phyloP scores from a whole-genome alignment of 2,113 vertebrate genomes.

The Mellivora capensis region DNA sequence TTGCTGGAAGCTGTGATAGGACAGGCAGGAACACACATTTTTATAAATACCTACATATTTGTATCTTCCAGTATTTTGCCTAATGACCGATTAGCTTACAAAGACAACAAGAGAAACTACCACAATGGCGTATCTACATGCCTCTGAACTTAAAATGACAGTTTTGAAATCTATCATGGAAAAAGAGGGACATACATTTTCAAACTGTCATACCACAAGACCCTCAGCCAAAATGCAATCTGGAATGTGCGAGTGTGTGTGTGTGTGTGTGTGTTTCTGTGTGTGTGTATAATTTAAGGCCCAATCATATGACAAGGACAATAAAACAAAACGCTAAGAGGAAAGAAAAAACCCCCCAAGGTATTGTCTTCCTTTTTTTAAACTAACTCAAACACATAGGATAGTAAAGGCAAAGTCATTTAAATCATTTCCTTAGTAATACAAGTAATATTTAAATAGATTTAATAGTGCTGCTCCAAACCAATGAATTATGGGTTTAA shows the following conservation, averaged over 20 bases:
- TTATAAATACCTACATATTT: neutral
- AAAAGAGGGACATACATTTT: neutral
- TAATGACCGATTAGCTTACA: conserved; percentile 5
- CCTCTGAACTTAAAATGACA: neutral
- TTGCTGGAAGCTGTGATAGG: neutral
- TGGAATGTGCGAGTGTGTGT: neutral
- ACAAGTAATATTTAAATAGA: conserved; percentile 90
- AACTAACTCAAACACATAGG: conserved; percentile 70
- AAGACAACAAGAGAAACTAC: conserved; percentile 39
- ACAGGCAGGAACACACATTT: neutral
- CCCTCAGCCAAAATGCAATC: conserved; percentile 52
- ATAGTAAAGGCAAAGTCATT: conserved; percentile 81
- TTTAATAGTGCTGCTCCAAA: conserved; percentile 89
- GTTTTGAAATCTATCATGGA: conserved; percentile 43
- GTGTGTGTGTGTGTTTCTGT: neutral
- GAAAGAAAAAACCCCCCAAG: conserved; percentile 24
- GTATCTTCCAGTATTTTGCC: neutral
- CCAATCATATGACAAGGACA: conserved; percentile 64
- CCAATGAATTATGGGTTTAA: conserved; percentile 91
- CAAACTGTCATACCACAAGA: conserved; percentile 29
- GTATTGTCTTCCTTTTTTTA: conserved; percentile 56
- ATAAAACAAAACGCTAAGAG: conserved; percentile 78
- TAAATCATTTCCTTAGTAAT: conserved; percentile 86
- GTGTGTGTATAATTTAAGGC: conserved; percentile 30
- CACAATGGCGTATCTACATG: conserved; percentile 12